Percentiles rank a stretch among this genome's conserved stretches.
These are phyloP conservation scores for Brachionus paranguensis DNA, from an alignment of 1,140 invertebrate genomes.

Conservation along the genomic window DNA sequence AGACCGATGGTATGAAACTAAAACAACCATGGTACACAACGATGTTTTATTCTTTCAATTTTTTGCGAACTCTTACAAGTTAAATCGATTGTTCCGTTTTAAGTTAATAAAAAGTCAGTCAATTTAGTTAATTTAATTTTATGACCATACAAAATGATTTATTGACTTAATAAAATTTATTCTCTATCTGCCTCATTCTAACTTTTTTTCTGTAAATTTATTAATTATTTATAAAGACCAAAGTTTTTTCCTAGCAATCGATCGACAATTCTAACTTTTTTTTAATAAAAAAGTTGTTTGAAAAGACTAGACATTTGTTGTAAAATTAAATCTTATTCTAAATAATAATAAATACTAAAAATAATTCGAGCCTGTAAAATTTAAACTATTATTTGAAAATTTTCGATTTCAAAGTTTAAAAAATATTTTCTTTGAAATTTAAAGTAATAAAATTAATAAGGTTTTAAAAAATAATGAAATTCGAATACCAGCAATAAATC, in stretches of 20 bases:
- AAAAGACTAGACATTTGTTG: slow-evolving; percentile 6
- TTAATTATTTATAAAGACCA: neutral
- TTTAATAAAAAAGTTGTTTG: neutral
- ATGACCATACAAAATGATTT: neutral
- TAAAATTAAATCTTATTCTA: neutral
- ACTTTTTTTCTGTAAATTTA: neutral
- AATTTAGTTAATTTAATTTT: neutral
- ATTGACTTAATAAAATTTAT: neutral
- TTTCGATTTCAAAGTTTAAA: neutral
- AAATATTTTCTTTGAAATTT: neutral
- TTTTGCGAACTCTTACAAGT: neutral
- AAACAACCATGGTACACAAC: neutral
- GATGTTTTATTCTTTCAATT: neutral
- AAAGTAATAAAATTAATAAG: too few species aligned
- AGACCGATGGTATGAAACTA: neutral
- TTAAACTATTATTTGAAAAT: neutral
- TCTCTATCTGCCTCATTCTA: neutral
- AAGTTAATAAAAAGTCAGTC: neutral
- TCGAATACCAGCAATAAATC: too few species aligned
- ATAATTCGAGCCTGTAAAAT: neutral
- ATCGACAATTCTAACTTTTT: neutral
- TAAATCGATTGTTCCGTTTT: neutral
- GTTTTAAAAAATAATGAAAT: too few species aligned
- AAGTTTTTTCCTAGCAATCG: neutral
- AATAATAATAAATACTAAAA: neutral